Evolutionary conservation across 1,140 invertebrate species (phyloP), one percentile per base, ranked within the genome.

Genomic region (Littorina saxatilis): DNA sequence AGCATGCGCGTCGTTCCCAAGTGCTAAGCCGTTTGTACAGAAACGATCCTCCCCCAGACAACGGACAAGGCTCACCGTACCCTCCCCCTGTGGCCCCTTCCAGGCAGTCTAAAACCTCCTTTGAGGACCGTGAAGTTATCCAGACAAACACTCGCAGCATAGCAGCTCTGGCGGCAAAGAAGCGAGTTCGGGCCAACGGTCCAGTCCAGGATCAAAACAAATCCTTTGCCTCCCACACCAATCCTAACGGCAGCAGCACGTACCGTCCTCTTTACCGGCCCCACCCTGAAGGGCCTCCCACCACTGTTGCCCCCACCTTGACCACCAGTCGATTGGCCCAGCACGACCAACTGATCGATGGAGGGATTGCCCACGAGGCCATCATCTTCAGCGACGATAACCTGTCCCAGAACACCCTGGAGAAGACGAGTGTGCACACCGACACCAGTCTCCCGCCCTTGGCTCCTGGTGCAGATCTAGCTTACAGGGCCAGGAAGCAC

Each of bases 151-250:
- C 91, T 17, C 84, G 91, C 35, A 90, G 83, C 83, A 92, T 92
- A 52, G 89, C 90, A n/a, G 90, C 90, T 13, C 83, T 91, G 74
- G 91, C 91, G 35, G 91, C 91, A 1, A 87, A 83, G 63, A 91
- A 91, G 75, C 82, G 87, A n/a, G 84, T 82, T 35, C 84, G 87
- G 70, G 87, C 82, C 15, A 84, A 88, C 52, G 82, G 75, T 52
- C 81, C 79, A 50, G 66, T 80, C 55, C 79, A 82, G 35, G 82
- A 84, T 37, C 82, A 84, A 17, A 87, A 88, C 5, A 80, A 63
- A 82, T 39, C 37, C 2, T 40, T 40, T 27, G 15, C 61, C 2
- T 5, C 27, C 17, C 20, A 82, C n/a, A 82, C 83, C 17, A n/a
- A n/a, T n/a, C n/a, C n/a, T n/a, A n/a, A n/a, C n/a, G n/a, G n/a